Conservation (phyloP, 2,113 vertebrate species). For the Corythornis cristatus region DNA sequence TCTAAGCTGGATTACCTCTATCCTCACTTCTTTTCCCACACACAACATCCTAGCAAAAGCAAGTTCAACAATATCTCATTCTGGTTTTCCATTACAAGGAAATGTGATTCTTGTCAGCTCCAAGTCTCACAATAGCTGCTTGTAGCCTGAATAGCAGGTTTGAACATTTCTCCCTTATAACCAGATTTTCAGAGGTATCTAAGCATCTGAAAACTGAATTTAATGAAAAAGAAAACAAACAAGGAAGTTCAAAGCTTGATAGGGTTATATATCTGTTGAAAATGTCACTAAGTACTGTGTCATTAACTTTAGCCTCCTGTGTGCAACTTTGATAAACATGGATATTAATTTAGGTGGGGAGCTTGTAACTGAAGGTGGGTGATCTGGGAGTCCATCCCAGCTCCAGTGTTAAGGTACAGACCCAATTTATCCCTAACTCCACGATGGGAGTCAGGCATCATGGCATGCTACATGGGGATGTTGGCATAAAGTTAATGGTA, state of each 20-base stretch:
- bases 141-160: neutral
- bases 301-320: neutral
- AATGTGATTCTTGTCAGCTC: slow-evolving; percentile 7
- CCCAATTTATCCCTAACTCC: neutral
- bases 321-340: neutral
- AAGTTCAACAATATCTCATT: slow-evolving; percentile 21
- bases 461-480: neutral
- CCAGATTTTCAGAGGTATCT: neutral
- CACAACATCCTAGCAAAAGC: neutral
- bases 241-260: neutral
- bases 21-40: slow-evolving; percentile 4
- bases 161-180: neutral
- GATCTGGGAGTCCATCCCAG: neutral
- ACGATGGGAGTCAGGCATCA: neutral
- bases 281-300: neutral
- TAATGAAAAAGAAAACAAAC: neutral
- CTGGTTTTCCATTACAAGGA: slow-evolving; percentile 33
- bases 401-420: neutral
- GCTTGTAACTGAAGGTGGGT: neutral
- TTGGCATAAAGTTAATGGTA: neutral
- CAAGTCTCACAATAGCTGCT: neutral
- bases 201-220: neutral
- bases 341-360: neutral
- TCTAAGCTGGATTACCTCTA: neutral
- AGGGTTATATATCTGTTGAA: neutral